Evolutionary conservation across 2,797 vertebrate genomes (phyloP).

Genomic region (Malurus splendens): DNA sequence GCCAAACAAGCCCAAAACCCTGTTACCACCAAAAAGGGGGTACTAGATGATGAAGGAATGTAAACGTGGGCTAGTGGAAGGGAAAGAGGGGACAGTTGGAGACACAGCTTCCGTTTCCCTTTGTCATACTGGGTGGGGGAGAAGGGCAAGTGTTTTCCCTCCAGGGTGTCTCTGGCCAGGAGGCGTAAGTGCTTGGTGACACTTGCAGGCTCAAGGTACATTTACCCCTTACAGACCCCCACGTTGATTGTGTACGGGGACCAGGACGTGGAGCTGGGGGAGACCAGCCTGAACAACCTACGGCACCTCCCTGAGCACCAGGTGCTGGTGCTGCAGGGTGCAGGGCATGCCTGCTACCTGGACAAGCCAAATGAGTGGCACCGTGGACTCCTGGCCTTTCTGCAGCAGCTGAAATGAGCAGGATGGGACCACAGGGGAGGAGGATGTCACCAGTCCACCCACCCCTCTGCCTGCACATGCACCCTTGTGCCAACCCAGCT

Average conservation of each 20-base stretch:
- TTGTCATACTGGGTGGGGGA: neutral
- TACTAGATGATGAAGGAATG: neutral
- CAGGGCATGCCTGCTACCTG: slow-evolving; percentile 92
- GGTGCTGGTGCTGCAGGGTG: slow-evolving; percentile 85
- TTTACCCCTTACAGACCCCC: slow-evolving; percentile 72
- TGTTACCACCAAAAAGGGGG: accelerated
- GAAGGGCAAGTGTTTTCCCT: neutral
- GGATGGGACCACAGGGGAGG: accelerated
- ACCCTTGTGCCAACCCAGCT: neutral
- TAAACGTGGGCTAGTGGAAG: neutral
- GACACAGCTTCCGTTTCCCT: neutral
- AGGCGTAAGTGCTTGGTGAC: neutral
- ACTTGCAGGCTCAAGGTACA: neutral
- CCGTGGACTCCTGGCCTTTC: slow-evolving; percentile 78
- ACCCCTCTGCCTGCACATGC: neutral
- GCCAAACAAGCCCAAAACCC: neutral
- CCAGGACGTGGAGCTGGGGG: slow-evolving; percentile 83
- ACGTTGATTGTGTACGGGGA: slow-evolving; percentile 92
- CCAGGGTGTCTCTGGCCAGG: neutral
- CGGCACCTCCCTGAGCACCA: slow-evolving; percentile 82
- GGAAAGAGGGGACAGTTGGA: neutral
- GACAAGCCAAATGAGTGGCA: slow-evolving; percentile 91
- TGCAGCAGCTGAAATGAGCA: slow-evolving; percentile 70
- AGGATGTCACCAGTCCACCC: neutral
- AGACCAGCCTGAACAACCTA: slow-evolving; percentile 82